Evolutionary conservation across 1,140 invertebrate species (phyloP), one percentile per base, ranked within the genome.

Genomic region (Rhyacophila brunnea): DNA sequence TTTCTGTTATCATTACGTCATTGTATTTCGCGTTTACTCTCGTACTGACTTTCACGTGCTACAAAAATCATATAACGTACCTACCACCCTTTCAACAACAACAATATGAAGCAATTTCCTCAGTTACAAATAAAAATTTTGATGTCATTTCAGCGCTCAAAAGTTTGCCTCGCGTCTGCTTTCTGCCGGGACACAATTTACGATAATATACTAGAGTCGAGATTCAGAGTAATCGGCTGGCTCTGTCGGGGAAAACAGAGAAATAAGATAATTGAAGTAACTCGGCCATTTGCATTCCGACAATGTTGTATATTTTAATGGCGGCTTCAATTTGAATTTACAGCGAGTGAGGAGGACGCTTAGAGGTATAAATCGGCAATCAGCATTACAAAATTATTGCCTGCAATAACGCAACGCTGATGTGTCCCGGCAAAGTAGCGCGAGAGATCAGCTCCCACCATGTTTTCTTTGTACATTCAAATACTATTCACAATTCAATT

Each of bases 201-300:
- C 38, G 38, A 15, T 40, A 40, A 40, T 40, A 5, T 5, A 4
- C 11, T 5, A 40, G 11, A 4, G 38, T 40, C 5, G 38, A 40
- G 38, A 40, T 40, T 40, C 38, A 40, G 38, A 40, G 38, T 40
- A 40, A 40, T 13, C 38, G 38, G 11, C 5, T n/a, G 38, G 11
- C 5, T n/a, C 38, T 40, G 4, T 13, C 38, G 38, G 11, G 38
- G 15, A 40, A 15, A 40, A n/a, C 15, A 40, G 38, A 40, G 23
- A 40, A 40, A 40, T 40, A 40, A 40, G 38, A 15, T 40, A 40
- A 40, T 40, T 40, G 38, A 40, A 40, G n/a, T 40, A 40, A 40
- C 38, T 40, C 15, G 15, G 38, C 15, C 15, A 40, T 40, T 40
- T 40, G 38, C 38, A 40, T 40, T 40, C 38, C 15, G n/a, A 15